Conservation (phyloP, 2,888 invertebrate species). For the Lordiphosa andalusiaca region DNA sequence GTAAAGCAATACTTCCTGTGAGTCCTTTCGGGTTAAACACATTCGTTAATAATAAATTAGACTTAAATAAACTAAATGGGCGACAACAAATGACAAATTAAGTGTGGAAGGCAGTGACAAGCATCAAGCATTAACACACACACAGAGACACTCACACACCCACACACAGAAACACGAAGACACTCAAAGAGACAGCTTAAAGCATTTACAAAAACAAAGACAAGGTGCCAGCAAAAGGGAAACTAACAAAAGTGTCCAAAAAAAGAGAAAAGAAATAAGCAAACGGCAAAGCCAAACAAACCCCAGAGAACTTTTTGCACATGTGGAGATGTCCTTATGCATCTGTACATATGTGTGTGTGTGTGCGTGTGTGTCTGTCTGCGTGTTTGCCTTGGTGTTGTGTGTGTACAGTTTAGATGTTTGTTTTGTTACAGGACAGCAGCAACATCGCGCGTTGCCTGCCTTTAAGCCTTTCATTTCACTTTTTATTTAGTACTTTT, state of each 20-base stretch:
- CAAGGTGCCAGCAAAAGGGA: conserved; percentile 12
- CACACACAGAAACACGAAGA: not conserved
- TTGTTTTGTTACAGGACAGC: conserved; percentile 13
- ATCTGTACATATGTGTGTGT: conserved; percentile 9
- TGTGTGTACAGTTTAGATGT: conserved; percentile 25
- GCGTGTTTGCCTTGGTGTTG: conserved; percentile 7
- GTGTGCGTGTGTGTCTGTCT: not conserved
- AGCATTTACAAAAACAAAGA: conserved; percentile 28
- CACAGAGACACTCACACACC: conserved; percentile 13
- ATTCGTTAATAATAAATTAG: conserved; percentile 48
- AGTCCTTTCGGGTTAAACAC: conserved; percentile 8
- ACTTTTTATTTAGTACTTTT: conserved; percentile 45
- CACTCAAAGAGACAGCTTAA: conserved; percentile 12
- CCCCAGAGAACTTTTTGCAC: not conserved
- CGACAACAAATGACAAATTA: conserved; percentile 43
- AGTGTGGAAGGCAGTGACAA: conserved; percentile 19
- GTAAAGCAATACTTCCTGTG: not conserved
- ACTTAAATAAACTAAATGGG: conserved; percentile 33
- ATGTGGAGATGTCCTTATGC: conserved; percentile 9
- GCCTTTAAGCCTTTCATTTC: conserved; percentile 52
- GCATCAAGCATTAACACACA: conserved; percentile 22
- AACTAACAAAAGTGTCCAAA: conserved; percentile 33
- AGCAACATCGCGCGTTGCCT: not conserved
- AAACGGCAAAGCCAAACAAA: not conserved
- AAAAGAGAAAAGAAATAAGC: no score